Base-by-base conservation (phyloP, 2,113 vertebrate genomes). In the Spheniscus mendiculus region DNA sequence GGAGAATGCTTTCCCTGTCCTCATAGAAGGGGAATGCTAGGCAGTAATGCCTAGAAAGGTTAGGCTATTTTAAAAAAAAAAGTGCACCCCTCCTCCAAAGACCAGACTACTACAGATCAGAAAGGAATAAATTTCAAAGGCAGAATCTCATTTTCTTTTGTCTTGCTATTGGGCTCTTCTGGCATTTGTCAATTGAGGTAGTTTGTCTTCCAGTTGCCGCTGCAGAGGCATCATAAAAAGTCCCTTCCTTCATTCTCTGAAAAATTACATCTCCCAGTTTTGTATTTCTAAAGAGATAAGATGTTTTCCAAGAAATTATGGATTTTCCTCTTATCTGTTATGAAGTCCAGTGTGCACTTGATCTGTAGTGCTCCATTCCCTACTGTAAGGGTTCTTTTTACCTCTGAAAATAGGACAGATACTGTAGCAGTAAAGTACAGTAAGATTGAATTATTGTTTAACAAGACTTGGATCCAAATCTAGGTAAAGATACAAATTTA, bases 331-430 rank as follows among this genome's bases (percentile, higher is more conserved):
- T 20, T 20, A 2, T 59, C 10, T 53, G 3, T 11, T 55, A 5
- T 3, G 5, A 90, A 84, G 32, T 50, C 19, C 21, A 9, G 5
- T 0, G 0, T 56, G 45, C 15, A 5, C 6, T 38, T 65, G 26
- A 12, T 56, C 45, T 52, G 20, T 11, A 32, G 29, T 7, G 11
- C 26, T 69, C 23, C 29, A 3, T 10, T 83, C 17, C 34, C 11
- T 27, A 50, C 20, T 15, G 55, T 21, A n/a, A 4, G 13, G 30
- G 44, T 66, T 77, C 15, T 26, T 73, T 87, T 78, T 42, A 5
- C 11, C 11, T 55, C 55, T 66, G 40, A 53, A 67, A 89, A 10
- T 0, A 53, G 52, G 56, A 62, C 16, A 27, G 13, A 18, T 27
- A 2, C 21, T 25, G 29, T 25, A 56, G 45, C 15, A 21, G 5